Conservation (phyloP, 2,888 invertebrate species). For the Geotrupes spiniger region DNA sequence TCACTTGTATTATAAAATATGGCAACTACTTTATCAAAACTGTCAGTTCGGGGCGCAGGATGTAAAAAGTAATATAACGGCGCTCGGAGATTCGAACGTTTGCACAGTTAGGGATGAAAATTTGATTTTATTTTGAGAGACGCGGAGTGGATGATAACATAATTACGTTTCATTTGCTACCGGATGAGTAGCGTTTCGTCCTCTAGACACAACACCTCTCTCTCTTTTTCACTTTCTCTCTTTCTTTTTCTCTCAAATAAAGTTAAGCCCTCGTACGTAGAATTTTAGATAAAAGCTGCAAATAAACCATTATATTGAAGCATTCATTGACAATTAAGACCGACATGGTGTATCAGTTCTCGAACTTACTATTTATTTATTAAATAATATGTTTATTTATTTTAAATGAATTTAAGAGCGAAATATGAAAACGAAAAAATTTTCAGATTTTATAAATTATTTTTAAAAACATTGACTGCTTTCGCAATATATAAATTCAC, state of each 20-base stretch:
- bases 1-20: constrained; percentile 7
- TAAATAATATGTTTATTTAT: no score
- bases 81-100: constrained; percentile 26
- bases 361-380: no score
- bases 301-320: no score
- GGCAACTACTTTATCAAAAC: constrained; percentile 41
- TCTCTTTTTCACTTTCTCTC: constrained; percentile 5
- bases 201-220: constrained; percentile 11
- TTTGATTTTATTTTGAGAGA: constrained; percentile 29
- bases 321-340: no score
- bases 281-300: no score
- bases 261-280: background rate
- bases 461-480: no score
- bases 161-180: constrained; percentile 31
- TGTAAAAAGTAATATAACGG: constrained; percentile 37
- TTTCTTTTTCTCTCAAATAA: constrained; percentile 8
- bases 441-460: no score
- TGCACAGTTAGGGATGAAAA: constrained; percentile 24
- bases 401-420: no score
- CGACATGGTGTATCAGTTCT: no score
- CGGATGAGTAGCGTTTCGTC: constrained; percentile 25
- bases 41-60: constrained; percentile 35
- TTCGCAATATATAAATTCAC: no score
- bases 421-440: no score
- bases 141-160: constrained; percentile 27